Evolutionary conservation across 37 sponge, comb jelly and placozoan species (phyloP).

Genomic region (Bolinopsis microptera): DNA sequence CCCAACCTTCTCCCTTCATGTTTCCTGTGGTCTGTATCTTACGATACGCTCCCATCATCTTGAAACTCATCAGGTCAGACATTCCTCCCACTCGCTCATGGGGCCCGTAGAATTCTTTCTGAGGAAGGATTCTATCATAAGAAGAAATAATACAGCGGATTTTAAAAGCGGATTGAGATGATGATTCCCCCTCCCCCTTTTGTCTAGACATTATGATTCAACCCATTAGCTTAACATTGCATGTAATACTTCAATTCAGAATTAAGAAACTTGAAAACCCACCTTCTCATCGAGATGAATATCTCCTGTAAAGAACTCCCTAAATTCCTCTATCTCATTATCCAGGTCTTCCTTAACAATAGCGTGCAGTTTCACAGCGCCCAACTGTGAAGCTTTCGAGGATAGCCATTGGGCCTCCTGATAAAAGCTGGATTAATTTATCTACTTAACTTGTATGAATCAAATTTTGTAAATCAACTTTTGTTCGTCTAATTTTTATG

Average conservation of each 20-base stretch:
- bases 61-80: not conserved
- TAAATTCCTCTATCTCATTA: conserved; percentile 28
- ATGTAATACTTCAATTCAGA: no score
- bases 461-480: no score
- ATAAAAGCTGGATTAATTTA: not conserved
- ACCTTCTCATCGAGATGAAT: conserved; percentile 8
- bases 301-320: conserved; percentile 27
- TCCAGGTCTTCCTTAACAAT: conserved; percentile 38
- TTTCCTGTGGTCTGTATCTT: not conserved
- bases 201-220: no score
- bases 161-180: no score
- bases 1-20: conserved; percentile 40
- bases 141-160: no score
- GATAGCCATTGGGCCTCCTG: conserved; percentile 61
- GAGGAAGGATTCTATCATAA: no score
- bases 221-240: no score
- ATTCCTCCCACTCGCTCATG: not conserved
- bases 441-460: no score
- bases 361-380: conserved; percentile 50
- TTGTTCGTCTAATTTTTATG: no score
- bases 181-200: no score
- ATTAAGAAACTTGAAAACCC: no score
- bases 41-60: not conserved
- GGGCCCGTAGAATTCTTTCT: conserved; percentile 62
- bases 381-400: conserved; percentile 62